A percentile compares a stretch with the other conserved stretches of the same genome.
Conservation (phyloP, 2,888 invertebrate genomes). For the Dendrolimus houi region DNA sequence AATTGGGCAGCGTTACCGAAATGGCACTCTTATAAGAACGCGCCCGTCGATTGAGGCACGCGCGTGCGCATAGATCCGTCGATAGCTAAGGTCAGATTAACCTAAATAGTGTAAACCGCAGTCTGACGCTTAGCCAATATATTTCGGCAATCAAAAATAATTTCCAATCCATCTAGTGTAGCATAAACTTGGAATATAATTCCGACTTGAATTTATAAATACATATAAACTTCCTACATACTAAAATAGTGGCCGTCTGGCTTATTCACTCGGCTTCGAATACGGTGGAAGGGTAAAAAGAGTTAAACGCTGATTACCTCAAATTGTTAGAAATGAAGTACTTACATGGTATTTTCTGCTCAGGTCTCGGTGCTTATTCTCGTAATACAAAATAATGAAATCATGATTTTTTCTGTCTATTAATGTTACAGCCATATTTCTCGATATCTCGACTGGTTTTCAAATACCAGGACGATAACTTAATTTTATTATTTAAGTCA, state of each 20-base stretch:
- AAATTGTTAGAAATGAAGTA: too few relatives aligned
- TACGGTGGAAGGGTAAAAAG: not conserved
- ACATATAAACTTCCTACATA: slow-evolving; percentile 19
- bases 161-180: slow-evolving; percentile 5
- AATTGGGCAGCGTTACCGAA: not conserved
- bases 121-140: slow-evolving; percentile 4
- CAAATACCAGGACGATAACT: too few relatives aligned
- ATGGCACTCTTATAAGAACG: not conserved
- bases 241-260: slow-evolving; percentile 17
- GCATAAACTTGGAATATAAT: slow-evolving; percentile 7
- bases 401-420: too few relatives aligned
- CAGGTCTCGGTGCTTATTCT: too few relatives aligned
- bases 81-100: not conserved
- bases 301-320: not conserved
- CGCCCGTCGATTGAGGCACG: not conserved
- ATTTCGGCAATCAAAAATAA: slow-evolving; percentile 7
- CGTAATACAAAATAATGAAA: too few relatives aligned
- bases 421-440: too few relatives aligned
- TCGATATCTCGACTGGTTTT: too few relatives aligned
- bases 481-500: too few relatives aligned
- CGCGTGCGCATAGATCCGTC: not conserved
- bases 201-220: slow-evolving; percentile 16
- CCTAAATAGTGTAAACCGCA: not conserved
- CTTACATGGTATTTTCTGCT: too few relatives aligned
- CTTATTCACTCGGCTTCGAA: slow-evolving; percentile 2